Percentiles rank a stretch among this genome's conserved stretches.
These are phyloP conservation scores for Bimastos eiseni DNA, from an alignment of 2,888 invertebrate species.

Conservation along the genomic window DNA sequence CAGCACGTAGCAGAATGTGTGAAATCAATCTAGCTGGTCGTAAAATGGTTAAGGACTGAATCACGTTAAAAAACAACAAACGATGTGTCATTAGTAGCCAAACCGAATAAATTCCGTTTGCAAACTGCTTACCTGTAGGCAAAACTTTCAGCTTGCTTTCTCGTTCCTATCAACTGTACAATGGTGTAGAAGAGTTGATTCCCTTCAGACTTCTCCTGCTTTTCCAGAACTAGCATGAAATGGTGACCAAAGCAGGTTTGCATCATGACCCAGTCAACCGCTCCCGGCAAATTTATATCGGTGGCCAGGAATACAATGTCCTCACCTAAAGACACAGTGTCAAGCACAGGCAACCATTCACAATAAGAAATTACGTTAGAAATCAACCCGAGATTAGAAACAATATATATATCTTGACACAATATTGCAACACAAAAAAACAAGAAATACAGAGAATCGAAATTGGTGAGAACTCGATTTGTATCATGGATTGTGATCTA, in stretches of 20 bases:
- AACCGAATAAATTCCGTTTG: background rate
- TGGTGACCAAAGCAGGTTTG: slow-evolving; percentile 98
- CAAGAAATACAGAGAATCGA: no score
- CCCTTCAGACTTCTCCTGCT: slow-evolving; percentile 82
- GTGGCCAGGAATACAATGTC: slow-evolving; percentile 99
- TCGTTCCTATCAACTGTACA: slow-evolving; percentile 95
- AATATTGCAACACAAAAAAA: background rate
- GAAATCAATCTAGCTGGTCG: no score
- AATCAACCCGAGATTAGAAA: background rate
- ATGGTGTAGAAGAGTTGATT: slow-evolving; percentile 75
- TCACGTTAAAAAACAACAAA: background rate
- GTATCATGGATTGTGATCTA: no score
- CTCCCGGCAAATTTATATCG: slow-evolving; percentile 97
- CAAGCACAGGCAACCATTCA: background rate
- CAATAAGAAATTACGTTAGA: background rate
- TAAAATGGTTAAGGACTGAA: background rate
- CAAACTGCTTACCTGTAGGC: slow-evolving; percentile 76
- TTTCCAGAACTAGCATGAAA: slow-evolving; percentile 98
- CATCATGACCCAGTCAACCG: slow-evolving; percentile 99
- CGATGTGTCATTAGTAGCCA: background rate
- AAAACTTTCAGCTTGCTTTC: slow-evolving; percentile 98
- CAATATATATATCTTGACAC: background rate
- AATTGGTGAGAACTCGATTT: no score
- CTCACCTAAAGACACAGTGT: slow-evolving; percentile 70
- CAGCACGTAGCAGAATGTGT: no score